Conservation (phyloP, 2,113 vertebrate genomes). For the Rhabdornis inornatus region DNA sequence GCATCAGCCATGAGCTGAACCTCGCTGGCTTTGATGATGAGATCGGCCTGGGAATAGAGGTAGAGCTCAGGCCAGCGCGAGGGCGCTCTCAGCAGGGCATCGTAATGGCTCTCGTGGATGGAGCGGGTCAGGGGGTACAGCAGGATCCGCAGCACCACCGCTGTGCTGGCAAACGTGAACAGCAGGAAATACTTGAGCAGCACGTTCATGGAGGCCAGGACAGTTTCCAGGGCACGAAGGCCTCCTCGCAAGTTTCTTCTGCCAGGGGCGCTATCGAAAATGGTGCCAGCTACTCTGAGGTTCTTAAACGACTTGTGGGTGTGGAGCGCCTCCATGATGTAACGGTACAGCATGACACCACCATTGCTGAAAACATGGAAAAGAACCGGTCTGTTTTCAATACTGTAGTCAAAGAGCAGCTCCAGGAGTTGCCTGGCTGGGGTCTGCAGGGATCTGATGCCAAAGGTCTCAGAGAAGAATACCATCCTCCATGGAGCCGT, state of each 20-base stretch:
- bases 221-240: constrained; percentile 79
- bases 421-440: constrained; percentile 85
- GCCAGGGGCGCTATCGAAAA: constrained; percentile 91
- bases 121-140: constrained; percentile 86
- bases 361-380: constrained; percentile 96
- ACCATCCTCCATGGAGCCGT: constrained; percentile 87
- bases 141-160: constrained; percentile 76
- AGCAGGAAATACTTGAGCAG: constrained; percentile 75
- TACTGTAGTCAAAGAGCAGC: constrained; percentile 86
- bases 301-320: constrained; percentile 76
- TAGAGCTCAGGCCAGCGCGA: constrained; percentile 91
- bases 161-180: constrained; percentile 72
- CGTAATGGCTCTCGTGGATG: constrained; percentile 88
- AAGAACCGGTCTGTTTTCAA: constrained; percentile 87
- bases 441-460: constrained; percentile 84
- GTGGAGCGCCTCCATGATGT: constrained; percentile 83
- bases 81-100: constrained; percentile 76
- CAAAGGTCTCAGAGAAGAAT: constrained; percentile 90
- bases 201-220: constrained; percentile 74
- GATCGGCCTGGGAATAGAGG: constrained; percentile 87
- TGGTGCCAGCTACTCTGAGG: constrained; percentile 80
- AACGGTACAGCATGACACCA: constrained; percentile 93
- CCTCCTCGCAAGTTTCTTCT: constrained; percentile 82
- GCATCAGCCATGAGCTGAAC: constrained; percentile 77
- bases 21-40: constrained; percentile 79